Evolutionary conservation across 64 coral and sea anemone genomes (phyloP).

Genomic region (Catalaphyllia jardinei): DNA sequence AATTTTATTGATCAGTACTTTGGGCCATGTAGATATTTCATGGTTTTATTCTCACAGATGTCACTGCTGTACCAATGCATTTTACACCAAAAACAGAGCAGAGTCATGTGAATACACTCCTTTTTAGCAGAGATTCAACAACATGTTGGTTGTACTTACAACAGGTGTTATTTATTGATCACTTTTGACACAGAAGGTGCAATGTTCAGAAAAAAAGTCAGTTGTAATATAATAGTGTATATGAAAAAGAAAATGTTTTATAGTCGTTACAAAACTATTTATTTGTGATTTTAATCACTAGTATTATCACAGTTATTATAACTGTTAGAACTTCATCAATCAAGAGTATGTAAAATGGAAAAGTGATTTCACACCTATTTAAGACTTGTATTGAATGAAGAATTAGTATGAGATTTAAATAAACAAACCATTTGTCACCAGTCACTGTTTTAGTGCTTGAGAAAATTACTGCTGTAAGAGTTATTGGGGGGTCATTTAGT

Average conservation of each 20-base stretch:
- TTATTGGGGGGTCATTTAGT: too few species aligned
- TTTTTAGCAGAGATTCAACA: neutral
- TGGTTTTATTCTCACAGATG: neutral
- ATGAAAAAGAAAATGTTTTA: slow-evolving; percentile 32
- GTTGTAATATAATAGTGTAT: slow-evolving; percentile 10
- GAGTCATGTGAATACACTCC: neutral
- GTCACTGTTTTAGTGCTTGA: neutral
- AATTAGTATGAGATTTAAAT: neutral
- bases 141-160: neutral
- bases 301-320: neutral
- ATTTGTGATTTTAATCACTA: slow-evolving; percentile 9
- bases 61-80: too few species aligned
- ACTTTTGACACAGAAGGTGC: neutral
- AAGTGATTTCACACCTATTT: slow-evolving; percentile 19
- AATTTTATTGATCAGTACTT: neutral
- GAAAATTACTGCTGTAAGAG: neutral
- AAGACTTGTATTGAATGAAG: slow-evolving; percentile 28
- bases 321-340: neutral
- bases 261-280: slow-evolving; percentile 31
- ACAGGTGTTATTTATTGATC: slow-evolving; percentile 27
- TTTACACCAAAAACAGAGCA: neutral
- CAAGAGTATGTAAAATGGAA: slow-evolving; percentile 27
- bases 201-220: neutral
- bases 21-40: neutral
- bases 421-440: slow-evolving; percentile 26